Base-by-base conservation (phyloP, 2,113 vertebrate species). In the Sturnira hondurensis region DNA sequence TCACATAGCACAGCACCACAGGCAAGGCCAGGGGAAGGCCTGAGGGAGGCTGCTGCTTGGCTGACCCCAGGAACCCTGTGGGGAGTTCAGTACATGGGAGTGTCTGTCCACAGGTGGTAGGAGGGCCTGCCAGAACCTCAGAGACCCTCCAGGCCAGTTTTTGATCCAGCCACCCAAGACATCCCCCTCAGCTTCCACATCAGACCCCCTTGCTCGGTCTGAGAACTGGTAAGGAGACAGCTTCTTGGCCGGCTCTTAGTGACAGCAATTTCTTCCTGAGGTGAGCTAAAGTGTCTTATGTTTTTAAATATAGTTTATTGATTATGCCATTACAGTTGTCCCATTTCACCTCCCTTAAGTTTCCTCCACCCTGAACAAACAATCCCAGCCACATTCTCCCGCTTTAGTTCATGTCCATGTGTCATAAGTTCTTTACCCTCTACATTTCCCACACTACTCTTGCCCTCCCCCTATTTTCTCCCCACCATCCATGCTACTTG, bases 81-180 rank as follows among this genome's bases (percentile, higher is more conserved):
- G 58, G 54, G 7, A 20, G 8, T 11, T 7, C 0, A 8, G 16
- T 13, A 7, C 2, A 9, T 19, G 2, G 38, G 19, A 3, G 38
- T 7, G 13, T 58, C 45, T n/a, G 8, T 71, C 38, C 41, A 16
- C 33, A 78, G 52, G 38, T 38, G 7, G 28, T 54, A 52, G 31
- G n/a, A 95, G 81, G 16, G n/a, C n/a, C 6, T 86, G 43, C 54
- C 73, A 54, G 65, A 17, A 5, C 63, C 33, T 58, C 74, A 45
- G 58, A 84, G 19, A 65, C 15, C 38, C 16, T 74, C n/a, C 73
- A 41, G 61, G 33, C 9, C 63, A 22, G 76, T 33, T 58, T 83
- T 71, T 71, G 28, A 13, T 67, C 56, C 41, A 56, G 15, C 19
- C 54, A 63, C 54, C 68, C 17, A 67, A 63, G 33, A 83, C 86